A percentile compares a stretch with the other conserved stretches of the same genome.
Conservation (phyloP, 2,797 vertebrate species). For the Falco biarmicus region DNA sequence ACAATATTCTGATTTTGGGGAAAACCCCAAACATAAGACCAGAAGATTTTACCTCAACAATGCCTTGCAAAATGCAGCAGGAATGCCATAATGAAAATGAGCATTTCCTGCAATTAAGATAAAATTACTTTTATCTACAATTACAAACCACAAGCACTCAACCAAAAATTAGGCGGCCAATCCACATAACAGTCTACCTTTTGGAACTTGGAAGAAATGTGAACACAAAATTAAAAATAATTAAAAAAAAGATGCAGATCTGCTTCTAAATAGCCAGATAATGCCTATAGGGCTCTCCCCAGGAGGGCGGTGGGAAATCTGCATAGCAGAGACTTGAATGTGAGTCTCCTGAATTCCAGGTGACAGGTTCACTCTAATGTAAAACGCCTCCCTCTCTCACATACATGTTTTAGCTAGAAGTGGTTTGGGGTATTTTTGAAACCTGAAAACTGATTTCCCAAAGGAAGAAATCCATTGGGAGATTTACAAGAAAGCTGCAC, state of each 20-base stretch:
- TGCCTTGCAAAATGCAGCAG: background rate
- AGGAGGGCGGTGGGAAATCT: background rate
- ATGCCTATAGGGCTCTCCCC: background rate
- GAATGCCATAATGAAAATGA: background rate
- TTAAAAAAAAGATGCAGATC: rapidly evolving
- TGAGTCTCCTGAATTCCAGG: background rate
- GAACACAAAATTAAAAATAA: background rate
- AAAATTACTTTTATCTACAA: background rate
- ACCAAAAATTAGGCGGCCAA: background rate
- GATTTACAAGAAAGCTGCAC: background rate
- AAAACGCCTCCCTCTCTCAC: background rate
- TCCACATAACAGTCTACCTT: background rate
- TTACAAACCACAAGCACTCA: background rate
- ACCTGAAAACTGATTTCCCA: background rate
- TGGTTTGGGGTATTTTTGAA: background rate
- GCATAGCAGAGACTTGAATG: background rate
- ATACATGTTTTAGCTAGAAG: background rate
- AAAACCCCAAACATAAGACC: background rate
- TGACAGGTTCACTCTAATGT: background rate
- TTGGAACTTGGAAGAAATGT: background rate
- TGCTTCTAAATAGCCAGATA: background rate
- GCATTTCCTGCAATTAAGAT: background rate
- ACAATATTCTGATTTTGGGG: background rate
- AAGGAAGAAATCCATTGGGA: background rate
- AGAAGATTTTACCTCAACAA: background rate